phyloP scores from a whole-genome alignment of 2,888 invertebrate species.

The Drosophila planitibia region DNA sequence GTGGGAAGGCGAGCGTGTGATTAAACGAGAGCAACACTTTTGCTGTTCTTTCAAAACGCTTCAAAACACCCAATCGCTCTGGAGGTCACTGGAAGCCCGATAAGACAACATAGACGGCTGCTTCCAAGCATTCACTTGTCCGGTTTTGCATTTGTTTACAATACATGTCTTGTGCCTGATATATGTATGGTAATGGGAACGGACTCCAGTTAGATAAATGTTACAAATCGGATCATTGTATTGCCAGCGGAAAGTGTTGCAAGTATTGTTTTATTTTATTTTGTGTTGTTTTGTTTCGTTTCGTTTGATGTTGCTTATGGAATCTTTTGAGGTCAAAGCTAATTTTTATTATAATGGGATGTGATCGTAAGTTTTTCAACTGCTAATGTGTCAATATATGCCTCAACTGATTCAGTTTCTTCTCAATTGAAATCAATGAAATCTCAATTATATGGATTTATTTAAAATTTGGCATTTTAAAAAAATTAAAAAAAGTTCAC shows the following conservation, averaged over 20 bases:
- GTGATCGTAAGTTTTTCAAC: constrained; percentile 27
- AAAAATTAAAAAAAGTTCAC: neutral
- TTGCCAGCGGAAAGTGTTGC: constrained; percentile 61
- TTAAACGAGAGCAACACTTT: constrained; percentile 41
- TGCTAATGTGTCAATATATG: constrained; percentile 32
- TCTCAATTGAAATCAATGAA: neutral
- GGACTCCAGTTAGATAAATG: constrained; percentile 65
- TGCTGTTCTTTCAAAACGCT: constrained; percentile 14
- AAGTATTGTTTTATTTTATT: constrained; percentile 36
- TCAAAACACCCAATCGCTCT: constrained; percentile 25
- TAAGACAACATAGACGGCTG: constrained; percentile 58
- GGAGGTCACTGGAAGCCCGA: constrained; percentile 65
- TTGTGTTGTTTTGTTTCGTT: neutral
- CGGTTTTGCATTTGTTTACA: constrained; percentile 51
- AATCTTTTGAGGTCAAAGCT: constrained; percentile 70
- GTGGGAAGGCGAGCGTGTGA: constrained; percentile 43
- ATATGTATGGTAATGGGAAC: constrained; percentile 42
- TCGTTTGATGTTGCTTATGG: neutral
- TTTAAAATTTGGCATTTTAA: neutral
- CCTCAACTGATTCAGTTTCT: neutral
- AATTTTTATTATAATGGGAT: constrained; percentile 46
- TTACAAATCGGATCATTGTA: constrained; percentile 54
- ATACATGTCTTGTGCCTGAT: constrained; percentile 19
- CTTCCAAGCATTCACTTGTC: constrained; percentile 41
- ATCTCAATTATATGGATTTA: neutral